phyloP scores from a whole-genome alignment of 2,113 vertebrate species.

The Motacilla alba region DNA sequence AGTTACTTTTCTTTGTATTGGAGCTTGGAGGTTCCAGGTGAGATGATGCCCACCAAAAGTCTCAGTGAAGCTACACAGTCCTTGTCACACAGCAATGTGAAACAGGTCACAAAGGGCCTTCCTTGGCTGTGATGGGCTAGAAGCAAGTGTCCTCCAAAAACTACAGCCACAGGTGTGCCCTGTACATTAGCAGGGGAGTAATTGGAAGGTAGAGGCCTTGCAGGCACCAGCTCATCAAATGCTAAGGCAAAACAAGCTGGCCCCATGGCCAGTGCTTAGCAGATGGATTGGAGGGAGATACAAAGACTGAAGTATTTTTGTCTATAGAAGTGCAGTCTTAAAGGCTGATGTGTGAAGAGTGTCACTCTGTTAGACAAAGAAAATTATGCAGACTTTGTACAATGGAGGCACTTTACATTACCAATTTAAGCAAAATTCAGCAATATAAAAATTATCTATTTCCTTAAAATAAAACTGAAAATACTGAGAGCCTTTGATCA shows the following conservation, averaged over 20 bases:
- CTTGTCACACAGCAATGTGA: not conserved
- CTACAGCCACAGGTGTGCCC: not conserved
- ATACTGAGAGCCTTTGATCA: not conserved
- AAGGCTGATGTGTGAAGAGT: fast-evolving
- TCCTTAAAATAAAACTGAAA: conserved; percentile 13
- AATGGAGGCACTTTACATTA: not conserved
- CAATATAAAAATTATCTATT: not conserved
- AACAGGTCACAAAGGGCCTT: not conserved
- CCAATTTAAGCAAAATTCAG: not conserved
- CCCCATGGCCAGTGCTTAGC: not conserved
- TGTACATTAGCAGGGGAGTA: not conserved
- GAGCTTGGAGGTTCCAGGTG: not conserved
- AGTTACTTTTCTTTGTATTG: not conserved
- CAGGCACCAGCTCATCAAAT: not conserved
- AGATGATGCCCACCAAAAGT: not conserved
- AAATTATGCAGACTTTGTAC: not conserved
- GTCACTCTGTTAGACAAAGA: not conserved
- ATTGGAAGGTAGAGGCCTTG: not conserved
- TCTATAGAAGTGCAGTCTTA: not conserved
- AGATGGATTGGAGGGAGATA: not conserved
- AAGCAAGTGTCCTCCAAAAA: not conserved
- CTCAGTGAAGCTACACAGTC: not conserved
- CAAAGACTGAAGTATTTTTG: not conserved
- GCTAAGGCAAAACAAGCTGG: not conserved
- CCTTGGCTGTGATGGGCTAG: not conserved